Evolutionary conservation across 1,140 invertebrate genomes (phyloP), one percentile per base, ranked within the genome.

Genomic region (Monochamus saltuarius): DNA sequence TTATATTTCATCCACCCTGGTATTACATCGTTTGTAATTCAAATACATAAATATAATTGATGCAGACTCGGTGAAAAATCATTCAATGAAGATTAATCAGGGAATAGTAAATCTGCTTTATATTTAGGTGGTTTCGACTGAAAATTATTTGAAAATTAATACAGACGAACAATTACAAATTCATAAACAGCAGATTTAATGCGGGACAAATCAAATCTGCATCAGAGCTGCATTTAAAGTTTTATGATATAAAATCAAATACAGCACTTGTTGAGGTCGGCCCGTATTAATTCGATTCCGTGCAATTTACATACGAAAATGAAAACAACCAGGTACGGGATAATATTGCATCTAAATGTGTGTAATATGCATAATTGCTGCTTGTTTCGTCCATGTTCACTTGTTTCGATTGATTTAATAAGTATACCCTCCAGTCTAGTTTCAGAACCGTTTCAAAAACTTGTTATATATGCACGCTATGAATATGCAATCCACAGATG

Each of bases 331-430:
- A 19, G n/a, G 19, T 29, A 19, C 17, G 19, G 29, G 17, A 47
- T 47, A n/a, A n/a, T 22, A 47, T 47, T 47, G 2, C 45, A 47
- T 47, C 29, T 19, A 19, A 47, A 47, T 47, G 10, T 47, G 45
- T 22, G 2, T 47, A 16, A 47, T 47, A 47, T 47, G 19, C 45
- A 47, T 29, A 47, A 47, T 47, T 29, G 45, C 17, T 29, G 9
- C 45, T 7, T 6, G 3, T 29, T 29, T 29, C 22, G 22, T 29
- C 22, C 22, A 29, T 29, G 22, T 29, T 29, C 6, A 29, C 22
- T 29, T 29, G 22, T 29, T 2, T 29, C 22, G 22, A 29, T 29
- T 29, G 22, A 29, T 29, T 29, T 6, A 29, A 29, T 29, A 29
- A 29, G 22, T 6, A 6, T 29, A 29, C 22, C 22, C 6, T 29